A percentile compares a stretch with the other conserved stretches of the same genome.
These are phyloP conservation scores for Chaetodon trifasciatus DNA, from an alignment of 2,797 vertebrate species.

Conservation along the genomic window DNA sequence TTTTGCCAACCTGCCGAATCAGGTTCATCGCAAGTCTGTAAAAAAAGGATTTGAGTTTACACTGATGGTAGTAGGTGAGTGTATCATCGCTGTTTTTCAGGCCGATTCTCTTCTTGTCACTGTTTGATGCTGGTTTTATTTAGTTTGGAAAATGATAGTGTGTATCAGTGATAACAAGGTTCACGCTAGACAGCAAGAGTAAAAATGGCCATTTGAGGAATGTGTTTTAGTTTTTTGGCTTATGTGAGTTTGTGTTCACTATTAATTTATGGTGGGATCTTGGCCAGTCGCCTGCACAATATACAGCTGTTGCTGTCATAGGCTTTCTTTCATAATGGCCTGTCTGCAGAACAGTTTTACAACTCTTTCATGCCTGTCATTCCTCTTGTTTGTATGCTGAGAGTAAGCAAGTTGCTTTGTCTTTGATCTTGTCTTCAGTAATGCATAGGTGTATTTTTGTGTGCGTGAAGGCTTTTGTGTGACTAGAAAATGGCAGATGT, in stretches of 20 bases:
- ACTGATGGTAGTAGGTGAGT: conserved; percentile 99
- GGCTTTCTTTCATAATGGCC: background rate
- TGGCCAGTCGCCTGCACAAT: background rate
- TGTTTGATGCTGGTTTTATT: background rate
- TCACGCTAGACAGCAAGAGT: background rate
- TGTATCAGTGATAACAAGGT: conserved; percentile 31
- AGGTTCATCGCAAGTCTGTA: conserved; percentile 98
- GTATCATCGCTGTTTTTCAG: background rate
- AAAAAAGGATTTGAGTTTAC: conserved; percentile 99
- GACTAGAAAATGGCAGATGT: conserved; percentile 32
- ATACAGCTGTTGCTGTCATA: conserved; percentile 3
- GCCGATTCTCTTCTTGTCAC: background rate
- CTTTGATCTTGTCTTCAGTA: conserved; percentile 1
- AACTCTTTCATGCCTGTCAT: background rate
- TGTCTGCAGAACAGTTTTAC: background rate
- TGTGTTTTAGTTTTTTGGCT: conserved; percentile 26
- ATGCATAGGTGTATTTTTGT: conserved; percentile 9
- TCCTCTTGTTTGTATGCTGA: background rate
- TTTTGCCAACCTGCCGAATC: conserved; percentile 98
- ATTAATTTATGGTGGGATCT: conserved; percentile 25
- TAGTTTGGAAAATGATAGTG: conserved; percentile 27
- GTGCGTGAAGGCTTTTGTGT: conserved; percentile 9
- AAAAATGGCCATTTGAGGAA: conserved; percentile 38
- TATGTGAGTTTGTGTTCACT: conserved; percentile 1
- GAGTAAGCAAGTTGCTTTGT: background rate